Base-by-base conservation (phyloP, 2,888 invertebrate species). In the Rhagophthalmus giganteus region DNA sequence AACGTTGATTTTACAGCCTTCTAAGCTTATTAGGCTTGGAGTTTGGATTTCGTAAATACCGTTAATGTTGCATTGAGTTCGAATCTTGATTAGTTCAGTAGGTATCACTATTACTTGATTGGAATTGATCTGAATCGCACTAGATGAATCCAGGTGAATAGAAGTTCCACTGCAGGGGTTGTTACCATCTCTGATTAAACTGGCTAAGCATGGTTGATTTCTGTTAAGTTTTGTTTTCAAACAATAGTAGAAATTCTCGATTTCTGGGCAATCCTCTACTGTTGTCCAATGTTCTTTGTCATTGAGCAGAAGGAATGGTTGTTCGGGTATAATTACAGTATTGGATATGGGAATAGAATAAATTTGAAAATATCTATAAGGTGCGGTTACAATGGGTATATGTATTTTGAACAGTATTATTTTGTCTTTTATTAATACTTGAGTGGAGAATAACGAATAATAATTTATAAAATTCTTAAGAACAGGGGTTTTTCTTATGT, bases 351-450 rank as follows among this genome's bases (percentile, higher is more conserved):
- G n/a, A n/a, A n/a, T n/a, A n/a, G n/a, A n/a, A 9, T 39, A 39
- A 10, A 39, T 8, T 12, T 28, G 27, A 16, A 39, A 39, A 8
- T 39, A 39, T 27, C n/a, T 28, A n/a, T 39, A 39, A 11, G 39
- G 2, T 1, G 8, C 3, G 14, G 4, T 9, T 27, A 28, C n/a
- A 2, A 39, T 39, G 9, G 39, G 39, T 10, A 10, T 10, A 10
- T 28, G 27, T 10, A 39, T 39, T 28, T 39, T 39, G 10, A 39
- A 39, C 9, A 39, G 10, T 14, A 39, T 28, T 8, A 39, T 13
- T 12, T 6, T 14, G 8, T 39, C 20, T 15, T 28, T 27, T 11
- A 38, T 24, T 10, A 38, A n/a, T 5, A 26, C 38, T 9, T 38
- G 38, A 5, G 26, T 26, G 10, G 39, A 39, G 11, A 39, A 39